Base-by-base conservation (phyloP, 2,113 vertebrate species). In the Platichthys flesus region DNA sequence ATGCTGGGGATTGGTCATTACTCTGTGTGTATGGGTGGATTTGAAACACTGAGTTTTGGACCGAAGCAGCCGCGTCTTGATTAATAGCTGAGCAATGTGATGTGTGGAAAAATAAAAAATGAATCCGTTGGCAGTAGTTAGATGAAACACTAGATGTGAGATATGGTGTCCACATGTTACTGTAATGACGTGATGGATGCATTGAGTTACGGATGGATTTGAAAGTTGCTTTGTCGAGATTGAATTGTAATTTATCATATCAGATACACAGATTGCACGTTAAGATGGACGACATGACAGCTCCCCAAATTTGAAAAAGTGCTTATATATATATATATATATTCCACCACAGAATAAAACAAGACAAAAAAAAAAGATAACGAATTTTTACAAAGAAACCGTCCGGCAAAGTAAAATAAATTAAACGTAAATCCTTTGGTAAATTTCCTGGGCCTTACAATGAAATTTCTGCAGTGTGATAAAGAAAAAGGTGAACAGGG, bases 1-100 rank as follows among this genome's bases (percentile, higher is more conserved):
- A 80, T 24, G 68, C 65, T 49, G 51, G 85, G 82, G 62, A 90
- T 78, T 78, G 84, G 79, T 84, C 85, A 85, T 93, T 86, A 88
- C 86, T 90, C 75, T 24, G 24, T 59, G 68, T 9, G 62, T 54
- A 67, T 67, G 72, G 86, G 78, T 78, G 71, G 67, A 80, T 90
- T 77, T 91, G 61, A 86, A 89, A 89, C 79, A 65, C 68, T 72
- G 75, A 64, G 49, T 72, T 85, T 10, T 51, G 67, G 62, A 85
- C 56, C 67, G 56, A 49, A 68, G 73, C 71, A 69, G 63, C 51
- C 55, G 9, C 35, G 18, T 24, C 56, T 78, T 89, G 85, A 90
- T 89, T 79, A 84, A 90, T 86, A 47, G 70, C 70, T 70, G 64
- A 20, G 31, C 51, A 52, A 51, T 56, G 71, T 56, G 15, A 54